These are phyloP conservation scores for Scaptomyza graminum DNA, from an alignment of 1,140 invertebrate species.

Conservation along the genomic window DNA sequence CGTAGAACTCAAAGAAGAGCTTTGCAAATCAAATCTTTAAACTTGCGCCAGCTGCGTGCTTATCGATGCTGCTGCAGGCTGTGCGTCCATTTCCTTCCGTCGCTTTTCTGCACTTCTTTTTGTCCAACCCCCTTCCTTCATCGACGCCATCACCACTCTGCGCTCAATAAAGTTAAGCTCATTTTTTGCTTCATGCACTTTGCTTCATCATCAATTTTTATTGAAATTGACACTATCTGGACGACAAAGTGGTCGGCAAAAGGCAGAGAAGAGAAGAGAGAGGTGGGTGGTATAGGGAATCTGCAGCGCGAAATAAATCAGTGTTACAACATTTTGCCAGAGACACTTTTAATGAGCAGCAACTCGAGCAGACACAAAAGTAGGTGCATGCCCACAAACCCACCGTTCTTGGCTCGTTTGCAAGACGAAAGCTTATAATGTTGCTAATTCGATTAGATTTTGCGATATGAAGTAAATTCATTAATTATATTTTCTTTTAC, in stretches of 20 bases:
- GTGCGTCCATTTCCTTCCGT: not conserved
- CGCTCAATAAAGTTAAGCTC: constrained; percentile 71
- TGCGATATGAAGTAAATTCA: constrained; percentile 71
- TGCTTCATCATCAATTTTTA: constrained; percentile 79
- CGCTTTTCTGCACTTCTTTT: not conserved
- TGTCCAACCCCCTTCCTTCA: too few species aligned
- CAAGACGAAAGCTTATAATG: constrained; percentile 49
- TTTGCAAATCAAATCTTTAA: constrained; percentile 79
- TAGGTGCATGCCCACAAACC: not conserved
- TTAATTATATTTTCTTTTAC: constrained; percentile 50
- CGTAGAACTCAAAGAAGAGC: constrained; percentile 26
- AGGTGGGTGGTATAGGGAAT: not conserved
- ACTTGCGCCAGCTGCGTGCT: constrained; percentile 64
- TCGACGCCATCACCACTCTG: constrained; percentile 6
- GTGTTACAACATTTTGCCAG: constrained; percentile 51
- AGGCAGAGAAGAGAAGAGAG: not conserved
- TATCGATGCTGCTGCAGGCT: constrained; percentile 53
- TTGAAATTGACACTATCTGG: constrained; percentile 78
- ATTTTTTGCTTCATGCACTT: constrained; percentile 38
- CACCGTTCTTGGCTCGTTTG: not conserved
- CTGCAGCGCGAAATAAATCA: constrained; percentile 41
- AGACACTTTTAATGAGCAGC: constrained; percentile 75
- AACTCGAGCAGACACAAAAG: constrained; percentile 42
- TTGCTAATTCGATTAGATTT: constrained; percentile 82
- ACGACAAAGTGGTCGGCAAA: constrained; percentile 12